Evolutionary conservation across 2,888 invertebrate genomes (phyloP), one percentile per base, ranked within the genome.

Genomic region (Laothoe populi): DNA sequence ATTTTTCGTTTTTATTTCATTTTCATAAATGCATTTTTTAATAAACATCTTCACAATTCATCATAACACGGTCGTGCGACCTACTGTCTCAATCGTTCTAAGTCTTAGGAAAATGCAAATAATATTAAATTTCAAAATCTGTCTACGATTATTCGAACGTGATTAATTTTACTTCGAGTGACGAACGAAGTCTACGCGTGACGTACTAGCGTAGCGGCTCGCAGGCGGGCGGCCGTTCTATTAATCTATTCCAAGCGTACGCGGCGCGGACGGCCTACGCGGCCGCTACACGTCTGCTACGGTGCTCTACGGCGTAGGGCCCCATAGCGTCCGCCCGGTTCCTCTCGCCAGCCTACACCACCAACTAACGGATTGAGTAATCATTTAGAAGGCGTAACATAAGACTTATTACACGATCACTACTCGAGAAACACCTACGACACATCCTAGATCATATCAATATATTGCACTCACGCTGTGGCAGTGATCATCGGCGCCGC

Each of bases 401-500:
- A 92, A 89, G 86, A 88, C 88, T 89, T 88, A 90, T 85, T 87
- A 91, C 86, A 92, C 88, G 87, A 91, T 85, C 83, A 88, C 92
- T 92, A 92, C 92, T 90, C 86, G 89, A 90, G 86, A 89, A 91
- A 91, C 91, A 92, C 81, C 92, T 92, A 92, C 91, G 82, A 86
- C 86, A 89, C 88, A 90, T 92, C 90, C 92, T 92, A 92, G 92
- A 92, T 92, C 92, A 92, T 92, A 92, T 92, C 84, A 91, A 92
- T 91, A 92, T 91, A 92, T 86, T 78, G 75, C 78, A 79, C 79
- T 82, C 84, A 79, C 82, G 79, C 78, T 81, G 82, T 83, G 85
- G 84, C 86, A 86, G 86, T 84, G 84, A 78, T 70, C 71, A 79
- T 74, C 76, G 78, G 77, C 80, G 80, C 70, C 75, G 74, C 75